Evolutionary conservation across 2,113 vertebrate genomes (phyloP).

Genomic region (Alectura lathami): DNA sequence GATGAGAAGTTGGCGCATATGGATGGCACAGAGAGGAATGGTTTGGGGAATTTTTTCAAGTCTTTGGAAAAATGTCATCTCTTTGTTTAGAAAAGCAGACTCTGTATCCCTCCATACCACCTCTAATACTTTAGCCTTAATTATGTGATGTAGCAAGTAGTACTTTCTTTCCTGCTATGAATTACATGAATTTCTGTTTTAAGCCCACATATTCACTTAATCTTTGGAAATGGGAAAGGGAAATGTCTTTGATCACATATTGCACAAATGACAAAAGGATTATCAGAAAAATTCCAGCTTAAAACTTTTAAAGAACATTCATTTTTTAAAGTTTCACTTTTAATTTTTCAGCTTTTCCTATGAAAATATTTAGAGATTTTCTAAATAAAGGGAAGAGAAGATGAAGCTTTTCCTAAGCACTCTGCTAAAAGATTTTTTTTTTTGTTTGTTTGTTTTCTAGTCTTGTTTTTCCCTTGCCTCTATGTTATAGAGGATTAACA

Average conservation of each 20-base stretch:
- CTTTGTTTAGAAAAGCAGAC: constrained; percentile 65
- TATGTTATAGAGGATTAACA: background rate
- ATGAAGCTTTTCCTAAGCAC: background rate
- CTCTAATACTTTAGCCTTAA: constrained; percentile 64
- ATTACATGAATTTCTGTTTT: constrained; percentile 60
- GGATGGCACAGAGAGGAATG: constrained; percentile 37
- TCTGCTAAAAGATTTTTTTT: background rate
- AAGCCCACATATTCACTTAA: constrained; percentile 50
- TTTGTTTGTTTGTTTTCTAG: background rate
- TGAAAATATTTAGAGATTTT: constrained; percentile 53
- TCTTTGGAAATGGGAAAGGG: background rate
- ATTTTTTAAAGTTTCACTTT: constrained; percentile 64
- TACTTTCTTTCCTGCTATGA: constrained; percentile 41
- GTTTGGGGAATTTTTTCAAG: constrained; percentile 45
- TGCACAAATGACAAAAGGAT: constrained; percentile 63
- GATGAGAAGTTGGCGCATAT: background rate
- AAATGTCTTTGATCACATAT: constrained; percentile 66
- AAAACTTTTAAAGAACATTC: constrained; percentile 58
- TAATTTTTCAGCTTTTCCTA: constrained; percentile 50
- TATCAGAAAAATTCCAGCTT: constrained; percentile 33
- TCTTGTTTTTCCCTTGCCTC: background rate
- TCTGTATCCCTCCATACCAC: constrained; percentile 28
- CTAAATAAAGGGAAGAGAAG: constrained; percentile 57
- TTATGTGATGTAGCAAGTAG: constrained; percentile 53
- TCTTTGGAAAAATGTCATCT: constrained; percentile 35